These are phyloP conservation scores for Hypsibius dujardini DNA, from an alignment of 1,140 invertebrate genomes.

Conservation along the genomic window DNA sequence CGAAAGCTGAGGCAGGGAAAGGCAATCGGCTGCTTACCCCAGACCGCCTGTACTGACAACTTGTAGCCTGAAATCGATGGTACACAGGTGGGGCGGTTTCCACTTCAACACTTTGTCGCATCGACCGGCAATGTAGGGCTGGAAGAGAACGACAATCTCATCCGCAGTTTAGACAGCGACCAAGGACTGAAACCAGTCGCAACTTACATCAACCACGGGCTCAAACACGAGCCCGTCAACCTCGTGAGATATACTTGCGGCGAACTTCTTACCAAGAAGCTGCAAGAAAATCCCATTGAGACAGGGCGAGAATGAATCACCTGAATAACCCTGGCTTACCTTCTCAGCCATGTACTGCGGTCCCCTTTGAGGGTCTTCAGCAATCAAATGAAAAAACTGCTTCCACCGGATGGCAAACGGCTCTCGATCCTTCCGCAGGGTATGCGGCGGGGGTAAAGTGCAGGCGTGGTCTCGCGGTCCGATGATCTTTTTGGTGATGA, in stretches of 20 bases:
- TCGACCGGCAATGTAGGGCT: constrained; percentile 52
- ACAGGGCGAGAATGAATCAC: too few species aligned
- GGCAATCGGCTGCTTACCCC: too few species aligned
- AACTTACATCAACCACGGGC: constrained; percentile 52
- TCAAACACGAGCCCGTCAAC: constrained; percentile 97
- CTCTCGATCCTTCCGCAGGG: constrained; percentile 55
- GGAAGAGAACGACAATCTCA: too few species aligned
- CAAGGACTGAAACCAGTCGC: too few species aligned
- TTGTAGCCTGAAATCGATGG: constrained; percentile 80
- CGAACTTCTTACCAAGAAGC: constrained; percentile 67
- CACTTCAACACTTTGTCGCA: constrained; percentile 81
- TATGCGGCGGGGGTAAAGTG: constrained; percentile 53
- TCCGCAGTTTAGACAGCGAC: too few species aligned
- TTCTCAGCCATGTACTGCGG: constrained; percentile 64
- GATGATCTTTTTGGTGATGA: constrained; percentile 43
- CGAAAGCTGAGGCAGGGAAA: too few species aligned
- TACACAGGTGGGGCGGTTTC: constrained; percentile 84
- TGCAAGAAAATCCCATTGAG: constrained; percentile 28
- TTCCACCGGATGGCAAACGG: constrained; percentile 43
- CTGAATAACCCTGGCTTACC: too few species aligned
- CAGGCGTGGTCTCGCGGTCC: constrained; percentile 43
- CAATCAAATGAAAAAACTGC: constrained; percentile 37
- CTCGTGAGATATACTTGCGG: constrained; percentile 65
- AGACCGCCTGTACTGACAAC: constrained; percentile 50
- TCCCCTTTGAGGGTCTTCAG: constrained; percentile 67